These are phyloP conservation scores for Neodontobutis hainanensis DNA, from an alignment of 2,113 vertebrate genomes.

Conservation along the genomic window DNA sequence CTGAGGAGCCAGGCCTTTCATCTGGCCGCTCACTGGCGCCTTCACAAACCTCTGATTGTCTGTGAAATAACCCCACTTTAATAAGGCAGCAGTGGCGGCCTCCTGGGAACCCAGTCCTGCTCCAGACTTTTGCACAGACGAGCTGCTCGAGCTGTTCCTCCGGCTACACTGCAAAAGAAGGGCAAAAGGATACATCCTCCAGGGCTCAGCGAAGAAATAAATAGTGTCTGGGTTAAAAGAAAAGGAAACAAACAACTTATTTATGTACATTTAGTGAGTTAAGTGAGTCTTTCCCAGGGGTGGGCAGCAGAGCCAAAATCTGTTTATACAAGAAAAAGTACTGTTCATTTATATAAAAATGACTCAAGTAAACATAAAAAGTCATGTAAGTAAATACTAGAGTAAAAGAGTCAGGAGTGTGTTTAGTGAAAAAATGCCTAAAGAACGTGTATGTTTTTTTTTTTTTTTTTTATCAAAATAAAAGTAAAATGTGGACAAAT, in stretches of 20 bases:
- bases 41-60: constrained; percentile 83
- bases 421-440: too few species aligned
- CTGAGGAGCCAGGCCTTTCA: constrained; percentile 80
- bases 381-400: too few species aligned
- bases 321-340: neutral
- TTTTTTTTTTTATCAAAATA: too few species aligned
- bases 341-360: neutral
- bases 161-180: constrained; percentile 14
- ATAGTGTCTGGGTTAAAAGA: neutral
- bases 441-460: too few species aligned
- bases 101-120: constrained; percentile 70
- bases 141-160: constrained; percentile 22
- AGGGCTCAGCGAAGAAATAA: neutral
- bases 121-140: constrained; percentile 29
- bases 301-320: neutral
- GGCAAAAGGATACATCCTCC: constrained; percentile 10
- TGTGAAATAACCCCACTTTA: constrained; percentile 82
- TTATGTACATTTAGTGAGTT: constrained; percentile 6
- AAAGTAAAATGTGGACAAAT: too few species aligned
- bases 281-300: neutral
- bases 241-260: neutral
- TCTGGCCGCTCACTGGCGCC: constrained; percentile 83
- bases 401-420: too few species aligned
- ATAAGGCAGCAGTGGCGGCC: constrained; percentile 69
- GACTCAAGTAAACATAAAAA: too few species aligned